A percentile compares a stretch with the other conserved stretches of the same genome.
phyloP scores from a whole-genome alignment of 2,113 vertebrate genomes.

The Hemicordylus capensis region DNA sequence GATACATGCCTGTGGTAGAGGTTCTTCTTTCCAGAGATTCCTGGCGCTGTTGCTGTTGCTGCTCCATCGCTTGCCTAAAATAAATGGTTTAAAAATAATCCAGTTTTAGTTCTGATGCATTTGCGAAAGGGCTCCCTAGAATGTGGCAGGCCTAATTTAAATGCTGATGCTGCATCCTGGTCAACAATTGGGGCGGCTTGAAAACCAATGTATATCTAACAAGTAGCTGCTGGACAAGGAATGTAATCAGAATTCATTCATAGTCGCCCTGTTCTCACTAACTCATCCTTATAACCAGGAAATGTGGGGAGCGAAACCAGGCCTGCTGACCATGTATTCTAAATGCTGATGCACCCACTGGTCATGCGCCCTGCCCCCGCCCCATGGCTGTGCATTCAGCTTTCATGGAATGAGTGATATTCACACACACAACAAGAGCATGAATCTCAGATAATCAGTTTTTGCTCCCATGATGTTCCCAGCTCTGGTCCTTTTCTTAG shows the following conservation, averaged over 20 bases:
- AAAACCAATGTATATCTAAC: background rate
- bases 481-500: too few species aligned
- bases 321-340: too few species aligned
- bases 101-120: background rate
- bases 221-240: accelerated
- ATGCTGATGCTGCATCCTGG: accelerated
- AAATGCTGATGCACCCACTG: too few species aligned
- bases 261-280: too few species aligned
- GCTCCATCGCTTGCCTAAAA: constrained; percentile 95
- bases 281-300: too few species aligned
- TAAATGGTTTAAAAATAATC: constrained; percentile 18
- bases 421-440: too few species aligned
- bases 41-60: constrained; percentile 85
- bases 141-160: background rate
- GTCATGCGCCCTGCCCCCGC: too few species aligned
- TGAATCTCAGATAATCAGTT: too few species aligned
- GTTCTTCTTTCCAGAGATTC: constrained; percentile 93
- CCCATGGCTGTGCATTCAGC: too few species aligned
- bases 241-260: background rate
- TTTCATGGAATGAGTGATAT: too few species aligned
- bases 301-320: too few species aligned
- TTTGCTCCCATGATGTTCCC: too few species aligned
- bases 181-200: background rate
- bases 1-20: constrained; percentile 88
- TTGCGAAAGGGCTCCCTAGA: background rate